Evolutionary conservation across 2,113 vertebrate genomes (phyloP), one percentile per base, ranked within the genome.

Genomic region (Anseranas semipalmata): DNA sequence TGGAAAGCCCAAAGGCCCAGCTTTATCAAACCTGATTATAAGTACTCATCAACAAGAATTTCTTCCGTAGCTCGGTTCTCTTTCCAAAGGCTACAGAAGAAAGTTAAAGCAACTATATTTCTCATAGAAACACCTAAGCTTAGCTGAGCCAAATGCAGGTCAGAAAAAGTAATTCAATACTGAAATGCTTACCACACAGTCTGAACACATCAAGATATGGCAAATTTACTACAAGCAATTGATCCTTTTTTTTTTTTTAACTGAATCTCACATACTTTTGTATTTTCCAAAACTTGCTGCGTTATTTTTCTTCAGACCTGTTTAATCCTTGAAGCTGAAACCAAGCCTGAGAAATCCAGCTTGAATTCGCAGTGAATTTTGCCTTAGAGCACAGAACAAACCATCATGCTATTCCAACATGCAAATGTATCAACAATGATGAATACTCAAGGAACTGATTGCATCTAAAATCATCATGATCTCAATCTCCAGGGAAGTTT

Each of bases 191-290:
- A 53, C 80, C 39, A 28, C 65, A 63, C 88, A 80, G 72, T 62
- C 59, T 92, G 79, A 71, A 76, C 52, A 83, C 63, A 73, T 67
- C 67, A 93, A 88, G 86, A 92, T 93, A 81, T 74, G 83, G 86
- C 72, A 90, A 80, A 96, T 86, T 72, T 83, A 73, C 89, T 83
- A 86, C 76, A 32, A 85, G 60, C 58, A 83, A 45, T 70, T 68
- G 58, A 73, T 68, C 37, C 60, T 74, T 20, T n/a, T 9, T 15
- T 77, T 71, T 79, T 66, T 56, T 2, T 3, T 25, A 48, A 8
- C 25, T 15, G 3, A 63, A 62, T 67, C 37, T 84, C 56, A 71
- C 66, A 33, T 55, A n/a, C 43, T 92, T 92, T 41, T 59, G 25
- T 74, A 12, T 87, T 91, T 89, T 78, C 39, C 66, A 65, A 87